phyloP scores from a whole-genome alignment of 2,113 vertebrate genomes.

The Psilopsiagon aurifrons region DNA sequence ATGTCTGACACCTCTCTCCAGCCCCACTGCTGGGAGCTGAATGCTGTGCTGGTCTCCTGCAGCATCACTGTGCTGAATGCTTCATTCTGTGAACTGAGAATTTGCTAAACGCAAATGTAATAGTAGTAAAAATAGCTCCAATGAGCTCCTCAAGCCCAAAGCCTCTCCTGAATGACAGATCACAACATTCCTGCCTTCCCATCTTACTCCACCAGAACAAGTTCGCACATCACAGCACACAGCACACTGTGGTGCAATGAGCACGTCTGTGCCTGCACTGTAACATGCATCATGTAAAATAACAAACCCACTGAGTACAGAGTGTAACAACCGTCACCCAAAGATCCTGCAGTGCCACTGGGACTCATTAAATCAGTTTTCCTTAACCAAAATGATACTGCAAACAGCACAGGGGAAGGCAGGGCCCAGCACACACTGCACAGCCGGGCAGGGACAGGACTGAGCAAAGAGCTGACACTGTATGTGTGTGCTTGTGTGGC shows the following conservation, averaged over 20 bases:
- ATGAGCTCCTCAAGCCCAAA: background rate
- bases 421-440: background rate
- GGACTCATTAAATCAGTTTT: background rate
- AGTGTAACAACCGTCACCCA: background rate
- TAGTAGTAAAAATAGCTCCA: background rate
- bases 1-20: background rate
- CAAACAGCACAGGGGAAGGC: background rate
- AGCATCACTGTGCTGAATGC: background rate
- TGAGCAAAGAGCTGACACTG: rapidly evolving
- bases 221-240: background rate
- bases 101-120: background rate
- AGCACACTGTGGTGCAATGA: rapidly evolving
- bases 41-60: background rate
- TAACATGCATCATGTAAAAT: background rate
- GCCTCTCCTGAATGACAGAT: background rate
- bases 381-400: background rate
- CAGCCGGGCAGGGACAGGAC: background rate
- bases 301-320: background rate
- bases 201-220: background rate
- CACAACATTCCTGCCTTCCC: background rate
- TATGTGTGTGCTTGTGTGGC: background rate
- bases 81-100: background rate
- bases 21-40: background rate
- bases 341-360: background rate
- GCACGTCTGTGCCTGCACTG: background rate